Evolutionary conservation across 2,888 invertebrate genomes (phyloP), one percentile per base, ranked within the genome.

Genomic region (Platypus cylindrus): DNA sequence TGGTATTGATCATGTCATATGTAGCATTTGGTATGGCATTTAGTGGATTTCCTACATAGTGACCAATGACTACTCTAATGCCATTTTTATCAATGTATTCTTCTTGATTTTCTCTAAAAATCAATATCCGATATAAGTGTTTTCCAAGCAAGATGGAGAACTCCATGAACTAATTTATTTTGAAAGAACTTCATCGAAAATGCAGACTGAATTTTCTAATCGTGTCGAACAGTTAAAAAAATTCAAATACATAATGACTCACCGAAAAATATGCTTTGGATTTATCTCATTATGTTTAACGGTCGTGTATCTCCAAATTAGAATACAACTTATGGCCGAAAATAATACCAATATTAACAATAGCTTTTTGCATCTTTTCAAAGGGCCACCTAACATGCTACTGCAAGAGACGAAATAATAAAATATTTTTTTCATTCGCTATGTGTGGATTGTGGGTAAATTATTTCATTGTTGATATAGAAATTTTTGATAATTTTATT

Each of bases 21-120:
- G 85, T 80, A 45, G 87, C 70, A 56, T 87, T 86, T 4, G 70
- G 68, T 33, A 66, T 59, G 44, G 67, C 63, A 37, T 67, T 63
- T 26, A 65, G 60, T 17, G 76, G 74, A 53, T 83, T 82, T 30
- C 89, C 90, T 50, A 87, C 73, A 60, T 87, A 91, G 61, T 86
- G 86, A 2, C 89, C 90, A 15, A 91, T 83, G 32, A 90, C 77
- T 4, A 87, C 83, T 55, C 76, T 76, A 59, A 85, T 75, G n/a
- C 82, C 83, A 54, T 68, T 67, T 35, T 68, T 69, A 58, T 82
- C 79, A 15, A 78, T 67, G 58, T 79, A 79, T 45, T 81, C 78
- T 48, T 72, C 70, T 54, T 78, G 75, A 46, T 66, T 70, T 43
- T 64, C 60, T 40, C 78, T 78, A 17, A 36, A 38, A 32, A n/a